phyloP scores from a whole-genome alignment of 2,113 vertebrate species.

The Aphyosemion australe region DNA sequence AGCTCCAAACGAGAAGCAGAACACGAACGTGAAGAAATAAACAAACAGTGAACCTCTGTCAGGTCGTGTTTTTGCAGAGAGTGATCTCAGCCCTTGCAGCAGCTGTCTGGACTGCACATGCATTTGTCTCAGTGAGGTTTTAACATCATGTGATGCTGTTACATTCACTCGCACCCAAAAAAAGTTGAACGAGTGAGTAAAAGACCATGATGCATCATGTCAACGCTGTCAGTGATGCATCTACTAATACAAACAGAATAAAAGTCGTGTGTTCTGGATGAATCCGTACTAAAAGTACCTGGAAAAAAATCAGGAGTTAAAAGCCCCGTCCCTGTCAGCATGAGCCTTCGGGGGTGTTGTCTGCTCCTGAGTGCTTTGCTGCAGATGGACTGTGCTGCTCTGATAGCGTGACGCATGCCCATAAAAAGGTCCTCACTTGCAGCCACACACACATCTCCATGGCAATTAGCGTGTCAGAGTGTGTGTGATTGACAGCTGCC shows the following conservation, averaged over 20 bases:
- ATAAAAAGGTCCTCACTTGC: slow-evolving; percentile 54
- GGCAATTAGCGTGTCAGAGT: slow-evolving; percentile 61
- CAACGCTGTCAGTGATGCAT: neutral
- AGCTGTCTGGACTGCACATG: neutral
- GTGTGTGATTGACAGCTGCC: slow-evolving; percentile 63
- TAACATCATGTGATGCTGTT: neutral
- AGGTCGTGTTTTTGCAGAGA: neutral
- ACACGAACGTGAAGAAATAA: too few relatives aligned
- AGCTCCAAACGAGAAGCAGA: too few relatives aligned
- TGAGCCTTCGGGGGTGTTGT: slow-evolving; percentile 8
- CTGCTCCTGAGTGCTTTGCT: slow-evolving; percentile 30
- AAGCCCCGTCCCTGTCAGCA: neutral
- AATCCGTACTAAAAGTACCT: too few relatives aligned
- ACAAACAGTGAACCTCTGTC: neutral
- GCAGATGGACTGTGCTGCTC: slow-evolving; percentile 28
- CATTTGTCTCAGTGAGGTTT: neutral
- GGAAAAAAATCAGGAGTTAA: too few relatives aligned
- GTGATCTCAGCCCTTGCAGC: neutral
- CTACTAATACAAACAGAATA: neutral
- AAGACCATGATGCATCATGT: too few relatives aligned
- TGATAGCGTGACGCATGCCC: slow-evolving; percentile 45
- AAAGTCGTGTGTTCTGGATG: neutral
- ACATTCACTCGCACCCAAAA: neutral
- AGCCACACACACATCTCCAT: slow-evolving; percentile 57
- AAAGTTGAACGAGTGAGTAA: neutral